Conservation (phyloP, 2,113 vertebrate species). For the Pteruthius melanotis region DNA sequence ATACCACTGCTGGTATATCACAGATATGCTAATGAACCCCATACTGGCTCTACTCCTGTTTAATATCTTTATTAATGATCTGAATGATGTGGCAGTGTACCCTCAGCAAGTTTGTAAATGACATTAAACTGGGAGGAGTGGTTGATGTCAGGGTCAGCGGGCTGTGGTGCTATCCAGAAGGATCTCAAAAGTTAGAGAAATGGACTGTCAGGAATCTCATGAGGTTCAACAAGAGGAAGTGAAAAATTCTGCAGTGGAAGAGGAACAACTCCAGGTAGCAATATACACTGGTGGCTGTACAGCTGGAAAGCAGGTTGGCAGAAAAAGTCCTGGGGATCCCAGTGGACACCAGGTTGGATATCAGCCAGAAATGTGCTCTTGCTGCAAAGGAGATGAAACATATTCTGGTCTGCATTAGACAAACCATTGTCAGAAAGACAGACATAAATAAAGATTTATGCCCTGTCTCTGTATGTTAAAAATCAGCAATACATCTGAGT, state of each 20-base stretch:
- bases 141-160: neutral
- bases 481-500: neutral
- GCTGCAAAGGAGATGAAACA: rapidly evolving
- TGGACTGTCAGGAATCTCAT: neutral
- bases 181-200: neutral
- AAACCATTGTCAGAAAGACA: neutral
- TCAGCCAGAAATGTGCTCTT: neutral
- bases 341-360: neutral
- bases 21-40: neutral
- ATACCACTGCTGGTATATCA: neutral
- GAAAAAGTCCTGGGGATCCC: neutral
- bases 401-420: neutral
- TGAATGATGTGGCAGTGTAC: neutral
- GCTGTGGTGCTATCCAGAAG: neutral
- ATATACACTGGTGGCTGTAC: rapidly evolving
- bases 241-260: neutral
- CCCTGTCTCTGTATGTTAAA: neutral
- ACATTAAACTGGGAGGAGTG: neutral
- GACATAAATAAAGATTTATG: neutral
- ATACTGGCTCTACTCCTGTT: neutral
- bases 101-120: neutral
- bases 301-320: neutral
- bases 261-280: neutral
- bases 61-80: neutral
- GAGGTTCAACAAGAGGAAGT: neutral